Evolutionary conservation across 2,113 vertebrate species (phyloP).

Genomic region (Sakesphorus luctuosus): DNA sequence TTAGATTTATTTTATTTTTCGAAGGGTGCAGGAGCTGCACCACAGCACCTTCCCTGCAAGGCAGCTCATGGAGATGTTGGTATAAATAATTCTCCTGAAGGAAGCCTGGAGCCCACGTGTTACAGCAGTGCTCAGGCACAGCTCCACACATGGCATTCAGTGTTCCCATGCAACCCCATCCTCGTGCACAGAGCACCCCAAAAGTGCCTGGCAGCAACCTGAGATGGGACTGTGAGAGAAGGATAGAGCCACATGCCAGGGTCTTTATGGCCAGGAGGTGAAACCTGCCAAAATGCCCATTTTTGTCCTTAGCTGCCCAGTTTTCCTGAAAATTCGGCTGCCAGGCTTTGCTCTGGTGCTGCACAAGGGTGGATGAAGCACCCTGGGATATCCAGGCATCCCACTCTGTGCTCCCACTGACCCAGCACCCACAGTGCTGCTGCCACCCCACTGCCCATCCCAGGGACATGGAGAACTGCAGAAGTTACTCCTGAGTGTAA

Average conservation of each 20-base stretch:
- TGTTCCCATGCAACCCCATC: background rate
- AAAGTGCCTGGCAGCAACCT: background rate
- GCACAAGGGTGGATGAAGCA: background rate
- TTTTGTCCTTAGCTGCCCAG: background rate
- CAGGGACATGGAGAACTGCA: background rate
- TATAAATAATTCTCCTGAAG: background rate
- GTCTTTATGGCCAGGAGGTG: background rate
- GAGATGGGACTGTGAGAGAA: background rate
- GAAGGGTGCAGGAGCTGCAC: background rate
- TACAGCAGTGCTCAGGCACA: background rate
- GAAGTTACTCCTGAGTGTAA: background rate
- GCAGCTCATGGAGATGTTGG: background rate
- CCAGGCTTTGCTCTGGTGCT: background rate
- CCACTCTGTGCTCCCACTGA: background rate
- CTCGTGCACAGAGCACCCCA: background rate
- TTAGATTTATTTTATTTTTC: background rate
- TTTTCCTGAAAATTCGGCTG: background rate
- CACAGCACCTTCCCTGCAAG: background rate
- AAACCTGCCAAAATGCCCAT: background rate
- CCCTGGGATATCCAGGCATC: background rate
- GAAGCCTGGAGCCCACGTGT: background rate
- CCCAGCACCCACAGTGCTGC: conserved; percentile 35
- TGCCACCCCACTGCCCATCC: conserved; percentile 41
- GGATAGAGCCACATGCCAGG: background rate
- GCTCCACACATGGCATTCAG: background rate